Evolutionary conservation across 92 coral and sea anemone genomes (phyloP).

Genomic region (Anthopleura xanthogrammica): DNA sequence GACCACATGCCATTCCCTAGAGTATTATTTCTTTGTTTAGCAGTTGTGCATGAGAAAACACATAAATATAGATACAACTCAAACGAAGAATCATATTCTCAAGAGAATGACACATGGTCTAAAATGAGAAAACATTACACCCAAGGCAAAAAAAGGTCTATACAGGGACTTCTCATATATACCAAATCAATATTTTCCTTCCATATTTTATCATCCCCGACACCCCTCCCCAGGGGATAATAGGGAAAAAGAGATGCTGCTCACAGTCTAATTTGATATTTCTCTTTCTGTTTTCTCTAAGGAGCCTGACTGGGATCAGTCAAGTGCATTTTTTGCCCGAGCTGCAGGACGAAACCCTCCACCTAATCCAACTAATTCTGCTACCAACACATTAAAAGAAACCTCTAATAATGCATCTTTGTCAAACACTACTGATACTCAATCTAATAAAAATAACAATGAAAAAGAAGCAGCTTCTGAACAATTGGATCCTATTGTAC

Average conservation of each 20-base stretch:
- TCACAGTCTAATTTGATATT: not conserved
- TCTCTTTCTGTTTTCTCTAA: not conserved
- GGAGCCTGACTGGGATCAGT: conserved; percentile 96
- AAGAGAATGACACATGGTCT: no score
- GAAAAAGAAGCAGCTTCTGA: conserved; percentile 49
- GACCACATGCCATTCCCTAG: no score
- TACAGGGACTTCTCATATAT: no score
- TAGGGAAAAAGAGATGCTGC: not conserved
- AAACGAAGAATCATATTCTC: no score
- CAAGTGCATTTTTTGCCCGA: conserved; percentile 93
- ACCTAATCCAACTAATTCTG: conserved; percentile 24
- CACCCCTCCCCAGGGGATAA: no score
- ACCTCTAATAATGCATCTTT: conserved; percentile 29
- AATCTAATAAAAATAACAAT: conserved; percentile 45
- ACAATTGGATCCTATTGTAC: conserved; percentile 76
- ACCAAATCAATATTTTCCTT: no score
- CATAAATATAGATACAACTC: no score
- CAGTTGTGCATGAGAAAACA: no score
- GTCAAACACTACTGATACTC: conserved; percentile 31
- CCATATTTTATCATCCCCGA: no score
- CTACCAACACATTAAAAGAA: not conserved
- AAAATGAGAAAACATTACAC: no score
- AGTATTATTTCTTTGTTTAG: no score
- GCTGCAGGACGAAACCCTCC: conserved; percentile 87
- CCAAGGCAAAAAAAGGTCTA: no score